phyloP scores from a whole-genome alignment of 2,888 invertebrate species.

The Chelonus formosanus region DNA sequence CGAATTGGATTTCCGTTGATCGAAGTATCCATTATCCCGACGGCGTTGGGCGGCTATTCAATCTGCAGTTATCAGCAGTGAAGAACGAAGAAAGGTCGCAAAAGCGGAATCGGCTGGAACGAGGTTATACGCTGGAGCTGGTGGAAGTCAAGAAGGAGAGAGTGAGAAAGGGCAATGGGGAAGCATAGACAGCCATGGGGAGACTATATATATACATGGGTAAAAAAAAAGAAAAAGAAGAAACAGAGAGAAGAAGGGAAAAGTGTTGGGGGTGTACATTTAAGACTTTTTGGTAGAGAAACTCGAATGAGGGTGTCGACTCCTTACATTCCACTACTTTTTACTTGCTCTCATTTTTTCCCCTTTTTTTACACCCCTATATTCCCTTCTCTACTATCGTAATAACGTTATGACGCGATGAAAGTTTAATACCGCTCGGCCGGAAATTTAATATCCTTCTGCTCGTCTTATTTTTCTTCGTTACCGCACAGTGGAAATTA shows the following conservation, averaged over 20 bases:
- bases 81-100: constrained; percentile 32
- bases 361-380: constrained; percentile 23
- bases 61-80: constrained; percentile 40
- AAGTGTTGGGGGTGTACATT: constrained; percentile 4
- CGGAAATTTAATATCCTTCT: constrained; percentile 51
- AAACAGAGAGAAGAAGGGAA: constrained; percentile 12
- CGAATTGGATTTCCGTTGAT: constrained; percentile 38
- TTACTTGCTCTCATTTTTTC: constrained; percentile 3
- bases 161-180: not conserved
- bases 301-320: constrained; percentile 42
- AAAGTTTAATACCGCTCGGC: constrained; percentile 50
- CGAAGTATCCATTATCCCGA: constrained; percentile 38
- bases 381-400: constrained; percentile 26
- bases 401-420: constrained; percentile 51
- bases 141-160: constrained; percentile 16
- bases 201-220: too few species aligned
- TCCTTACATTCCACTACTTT: constrained; percentile 6
- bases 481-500: constrained; percentile 45
- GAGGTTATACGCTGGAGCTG: constrained; percentile 23
- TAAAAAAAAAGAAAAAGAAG: not conserved
- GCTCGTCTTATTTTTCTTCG: constrained; percentile 42
- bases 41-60: constrained; percentile 38
- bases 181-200: too few species aligned
- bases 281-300: constrained; percentile 30
- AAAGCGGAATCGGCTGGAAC: constrained; percentile 32